Evolutionary conservation across 2,888 invertebrate species (phyloP), one percentile per base, ranked within the genome.

Genomic region (Steinernema hermaphroditum): DNA sequence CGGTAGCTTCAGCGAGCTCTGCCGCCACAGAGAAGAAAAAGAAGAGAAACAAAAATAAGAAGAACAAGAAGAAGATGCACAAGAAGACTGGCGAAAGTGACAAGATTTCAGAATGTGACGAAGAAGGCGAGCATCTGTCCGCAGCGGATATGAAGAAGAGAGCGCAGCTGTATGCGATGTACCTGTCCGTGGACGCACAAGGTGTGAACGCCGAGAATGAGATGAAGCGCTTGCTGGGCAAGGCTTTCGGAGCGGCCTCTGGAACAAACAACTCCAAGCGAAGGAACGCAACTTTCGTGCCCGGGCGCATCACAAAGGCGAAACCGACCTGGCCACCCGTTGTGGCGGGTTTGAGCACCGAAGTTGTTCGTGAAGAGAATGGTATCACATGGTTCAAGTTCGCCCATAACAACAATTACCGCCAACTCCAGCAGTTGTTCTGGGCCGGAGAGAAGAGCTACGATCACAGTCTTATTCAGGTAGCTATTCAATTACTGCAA

Each of bases 171-270:
- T 8, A 12, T 9, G 4, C 71, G 46, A 14, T 14, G 72, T 37
- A 74, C 14, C 72, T 80, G 69, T 75, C 77, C 54, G 70, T 80
- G 22, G 82, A 83, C 41, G 74, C 78, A 27, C 77, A 79, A 70
- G 37, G 75, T 37, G 79, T 84, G 49, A 80, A 84, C 46, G 76
- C 81, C n/a, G 73, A 76, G 2, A 79, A 70, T 1, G 84, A 84
- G 68, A 68, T 82, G 70, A 81, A 78, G 50, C 71, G 76, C 41
- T 54, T 76, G 49, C 72, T 84, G 22, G 82, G 82, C 9, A 79
- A 79, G 70, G 74, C 80, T 0, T 81, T 82, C 68, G 70, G 68
- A 50, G 69, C 70, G 9, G 49, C 70, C 2, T 34, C 54, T 8
- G 37, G 37, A 8, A 49, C 19, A 1, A 41, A 29, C 1, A 2